A percentile compares a stretch with the other conserved stretches of the same genome.
These are phyloP conservation scores for Pseudanteris insignis DNA, from an alignment of 2,888 invertebrate species.

Conservation along the genomic window DNA sequence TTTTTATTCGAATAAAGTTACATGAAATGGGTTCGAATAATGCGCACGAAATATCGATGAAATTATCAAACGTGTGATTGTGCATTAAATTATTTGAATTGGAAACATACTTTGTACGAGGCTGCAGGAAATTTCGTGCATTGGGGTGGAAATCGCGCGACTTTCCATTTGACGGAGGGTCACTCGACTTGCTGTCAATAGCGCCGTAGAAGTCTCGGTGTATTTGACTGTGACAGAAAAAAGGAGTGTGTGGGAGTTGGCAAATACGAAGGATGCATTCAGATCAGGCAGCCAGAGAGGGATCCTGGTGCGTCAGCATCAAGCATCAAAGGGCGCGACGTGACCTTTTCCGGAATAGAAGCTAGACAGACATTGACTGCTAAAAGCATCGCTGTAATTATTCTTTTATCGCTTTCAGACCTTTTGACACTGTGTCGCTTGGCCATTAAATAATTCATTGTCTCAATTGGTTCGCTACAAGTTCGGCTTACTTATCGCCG, in stretches of 20 bases:
- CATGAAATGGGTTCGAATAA: too few relatives aligned
- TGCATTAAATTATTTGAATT: too few relatives aligned
- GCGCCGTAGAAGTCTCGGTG: slow-evolving; percentile 24
- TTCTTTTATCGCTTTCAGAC: slow-evolving; percentile 34
- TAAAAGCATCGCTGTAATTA: slow-evolving; percentile 42
- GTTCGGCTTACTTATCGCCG: slow-evolving; percentile 3
- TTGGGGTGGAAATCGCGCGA: slow-evolving; percentile 23
- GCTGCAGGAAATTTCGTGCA: slow-evolving; percentile 23
- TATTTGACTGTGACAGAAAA: slow-evolving; percentile 38
- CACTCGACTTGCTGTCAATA: slow-evolving; percentile 35
- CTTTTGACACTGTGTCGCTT: slow-evolving; percentile 22
- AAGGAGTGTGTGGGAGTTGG: slow-evolving; percentile 43
- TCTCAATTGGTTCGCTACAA: slow-evolving; percentile 14
- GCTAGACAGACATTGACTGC: slow-evolving; percentile 36
- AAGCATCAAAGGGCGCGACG: slow-evolving; percentile 57
- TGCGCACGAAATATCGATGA: too few relatives aligned
- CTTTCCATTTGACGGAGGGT: slow-evolving; percentile 38
- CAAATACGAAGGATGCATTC: slow-evolving; percentile 61
- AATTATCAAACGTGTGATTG: too few relatives aligned
- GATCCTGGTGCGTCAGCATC: slow-evolving; percentile 55
- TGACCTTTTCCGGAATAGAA: slow-evolving; percentile 54
- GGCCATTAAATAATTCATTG: slow-evolving; percentile 31
- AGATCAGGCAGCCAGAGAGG: slow-evolving; percentile 54
- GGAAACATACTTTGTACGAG: slow-evolving; percentile 23
- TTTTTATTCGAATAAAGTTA: too few relatives aligned